A percentile compares a stretch with the other conserved stretches of the same genome.
These are phyloP conservation scores for Oxycera nigricornis DNA, from an alignment of 2,888 invertebrate genomes.

Conservation along the genomic window DNA sequence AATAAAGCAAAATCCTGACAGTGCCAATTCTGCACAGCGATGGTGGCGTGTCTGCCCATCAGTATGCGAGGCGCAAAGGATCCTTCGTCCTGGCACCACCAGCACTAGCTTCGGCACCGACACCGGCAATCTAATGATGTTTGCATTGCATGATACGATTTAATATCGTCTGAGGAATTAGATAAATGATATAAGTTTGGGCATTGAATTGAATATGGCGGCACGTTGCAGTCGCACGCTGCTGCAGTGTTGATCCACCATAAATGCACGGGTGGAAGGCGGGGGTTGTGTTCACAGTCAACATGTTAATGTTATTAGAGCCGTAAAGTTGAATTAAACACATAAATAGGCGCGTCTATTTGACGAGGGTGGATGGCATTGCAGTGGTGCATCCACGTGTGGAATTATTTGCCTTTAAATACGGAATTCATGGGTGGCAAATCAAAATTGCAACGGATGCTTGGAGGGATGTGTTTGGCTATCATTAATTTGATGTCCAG, in stretches of 20 bases:
- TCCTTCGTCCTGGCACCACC: too few relatives aligned
- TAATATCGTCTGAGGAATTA: slow-evolving; percentile 32
- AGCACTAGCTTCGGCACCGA: too few relatives aligned
- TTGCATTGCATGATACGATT: slow-evolving; percentile 38
- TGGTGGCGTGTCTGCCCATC: neutral
- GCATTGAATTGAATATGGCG: slow-evolving; percentile 29
- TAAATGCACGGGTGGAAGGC: slow-evolving; percentile 4
- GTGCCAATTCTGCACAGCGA: slow-evolving; percentile 19
- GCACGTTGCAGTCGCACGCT: neutral
- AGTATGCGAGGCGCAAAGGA: slow-evolving; percentile 25
- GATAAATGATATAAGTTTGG: slow-evolving; percentile 36
- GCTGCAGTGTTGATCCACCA: slow-evolving; percentile 33
- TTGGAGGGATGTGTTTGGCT: too few relatives aligned
- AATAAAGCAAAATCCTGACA: slow-evolving; percentile 24
- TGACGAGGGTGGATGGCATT: neutral
- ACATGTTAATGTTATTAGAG: slow-evolving; percentile 7
- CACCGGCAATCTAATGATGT: slow-evolving; percentile 31
- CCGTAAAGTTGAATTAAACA: slow-evolving; percentile 19
- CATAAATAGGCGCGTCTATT: neutral
- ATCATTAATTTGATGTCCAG: too few relatives aligned
- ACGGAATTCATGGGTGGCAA: too few relatives aligned
- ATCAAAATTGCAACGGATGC: too few relatives aligned
- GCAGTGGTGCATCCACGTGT: neutral
- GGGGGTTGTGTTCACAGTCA: slow-evolving; percentile 8
- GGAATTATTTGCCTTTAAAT: too few relatives aligned